Percentiles rank a stretch among this genome's conserved stretches.
These are phyloP conservation scores for Diarsia dahlii DNA, from an alignment of 2,888 invertebrate species.

Conservation along the genomic window DNA sequence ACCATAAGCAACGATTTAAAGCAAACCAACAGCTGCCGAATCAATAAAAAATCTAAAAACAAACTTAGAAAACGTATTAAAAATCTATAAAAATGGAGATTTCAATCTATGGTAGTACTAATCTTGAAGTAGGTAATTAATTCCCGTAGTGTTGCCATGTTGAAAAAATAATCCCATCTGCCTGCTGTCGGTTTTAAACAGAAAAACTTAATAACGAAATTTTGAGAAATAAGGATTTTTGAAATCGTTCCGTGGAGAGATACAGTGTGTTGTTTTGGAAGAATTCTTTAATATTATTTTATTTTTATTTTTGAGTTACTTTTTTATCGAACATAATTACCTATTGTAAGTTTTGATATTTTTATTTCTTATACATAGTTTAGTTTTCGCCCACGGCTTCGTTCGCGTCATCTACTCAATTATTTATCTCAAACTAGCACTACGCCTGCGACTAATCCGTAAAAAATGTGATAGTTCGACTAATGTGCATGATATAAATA, in stretches of 20 bases:
- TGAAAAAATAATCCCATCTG: slow-evolving; percentile 58
- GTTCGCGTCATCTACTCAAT: background rate
- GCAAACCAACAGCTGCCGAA: slow-evolving; percentile 27
- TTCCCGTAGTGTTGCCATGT: slow-evolving; percentile 22
- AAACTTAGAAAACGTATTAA: slow-evolving; percentile 57
- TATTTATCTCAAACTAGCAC: too few species aligned
- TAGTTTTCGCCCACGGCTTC: background rate
- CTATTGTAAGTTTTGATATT: background rate
- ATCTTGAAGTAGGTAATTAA: slow-evolving; percentile 60
- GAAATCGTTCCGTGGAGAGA: slow-evolving; percentile 31
- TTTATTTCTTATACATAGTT: too few species aligned
- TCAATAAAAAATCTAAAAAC: slow-evolving; percentile 31
- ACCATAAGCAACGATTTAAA: background rate
- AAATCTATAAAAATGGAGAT: slow-evolving; percentile 65
- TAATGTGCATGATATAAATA: too few species aligned
- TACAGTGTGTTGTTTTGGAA: slow-evolving; percentile 49
- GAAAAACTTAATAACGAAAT: slow-evolving; percentile 68
- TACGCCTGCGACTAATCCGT: too few species aligned
- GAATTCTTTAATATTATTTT: background rate
- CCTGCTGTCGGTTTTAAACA: slow-evolving; percentile 48
- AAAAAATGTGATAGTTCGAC: too few species aligned
- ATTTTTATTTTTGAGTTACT: too few species aligned
- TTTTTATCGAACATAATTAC: too few species aligned
- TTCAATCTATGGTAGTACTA: slow-evolving; percentile 56
- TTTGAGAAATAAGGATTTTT: slow-evolving; percentile 61